These are phyloP conservation scores for Drosophila planitibia DNA, from an alignment of 2,888 invertebrate genomes.

Conservation along the genomic window DNA sequence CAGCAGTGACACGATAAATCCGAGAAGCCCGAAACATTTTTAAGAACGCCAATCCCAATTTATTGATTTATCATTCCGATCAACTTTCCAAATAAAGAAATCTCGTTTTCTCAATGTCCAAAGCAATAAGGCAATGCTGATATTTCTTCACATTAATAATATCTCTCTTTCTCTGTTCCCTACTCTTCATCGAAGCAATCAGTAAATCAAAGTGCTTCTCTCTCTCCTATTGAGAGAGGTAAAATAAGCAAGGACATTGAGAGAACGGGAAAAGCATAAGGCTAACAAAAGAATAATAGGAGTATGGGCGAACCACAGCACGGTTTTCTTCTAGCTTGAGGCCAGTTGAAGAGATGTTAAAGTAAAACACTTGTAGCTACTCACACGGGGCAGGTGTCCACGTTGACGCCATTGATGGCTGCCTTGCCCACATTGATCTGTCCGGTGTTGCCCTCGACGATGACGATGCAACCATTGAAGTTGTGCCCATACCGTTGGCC, in stretches of 20 bases:
- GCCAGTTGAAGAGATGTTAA: background rate
- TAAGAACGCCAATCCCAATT: background rate
- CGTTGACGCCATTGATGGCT: constrained; percentile 92
- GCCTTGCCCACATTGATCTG: constrained; percentile 90
- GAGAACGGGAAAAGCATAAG: background rate
- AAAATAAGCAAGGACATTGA: background rate
- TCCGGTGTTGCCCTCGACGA: constrained; percentile 90
- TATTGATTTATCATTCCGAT: background rate
- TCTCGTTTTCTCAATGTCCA: background rate
- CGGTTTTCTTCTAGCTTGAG: background rate
- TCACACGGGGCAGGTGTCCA: constrained; percentile 93
- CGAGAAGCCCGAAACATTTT: no score
- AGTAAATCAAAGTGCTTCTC: background rate
- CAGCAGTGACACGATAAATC: background rate
- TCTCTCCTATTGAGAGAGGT: background rate
- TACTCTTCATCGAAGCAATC: background rate
- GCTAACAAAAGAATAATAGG: background rate
- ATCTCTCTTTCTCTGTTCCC: background rate
- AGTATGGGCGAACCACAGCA: background rate
- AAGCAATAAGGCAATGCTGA: background rate
- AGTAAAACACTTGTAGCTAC: constrained; percentile 73
- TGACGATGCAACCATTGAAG: constrained; percentile 94
- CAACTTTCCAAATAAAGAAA: background rate
- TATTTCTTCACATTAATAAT: background rate
- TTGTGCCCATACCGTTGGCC: constrained; percentile 89